These are phyloP conservation scores for Aramus guarauna DNA, from an alignment of 2,113 vertebrate genomes.

Conservation along the genomic window DNA sequence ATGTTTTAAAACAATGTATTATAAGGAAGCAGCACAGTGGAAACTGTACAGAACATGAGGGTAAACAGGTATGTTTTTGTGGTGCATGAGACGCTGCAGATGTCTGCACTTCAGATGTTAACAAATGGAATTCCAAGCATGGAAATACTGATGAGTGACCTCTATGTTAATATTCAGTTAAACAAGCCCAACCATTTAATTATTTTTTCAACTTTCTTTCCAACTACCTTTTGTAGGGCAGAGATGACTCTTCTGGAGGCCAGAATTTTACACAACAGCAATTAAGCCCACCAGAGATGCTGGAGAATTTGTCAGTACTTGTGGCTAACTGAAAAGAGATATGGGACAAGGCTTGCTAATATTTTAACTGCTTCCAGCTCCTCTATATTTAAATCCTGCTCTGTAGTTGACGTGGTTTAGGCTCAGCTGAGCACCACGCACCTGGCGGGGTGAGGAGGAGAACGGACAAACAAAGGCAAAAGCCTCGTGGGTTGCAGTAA, in stretches of 20 bases:
- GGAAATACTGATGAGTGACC: background rate
- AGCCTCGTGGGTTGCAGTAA: too few species aligned
- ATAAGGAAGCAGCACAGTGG: background rate
- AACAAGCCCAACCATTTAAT: background rate
- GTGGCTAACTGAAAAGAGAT: background rate
- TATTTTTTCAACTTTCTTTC: background rate
- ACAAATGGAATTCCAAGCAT: background rate
- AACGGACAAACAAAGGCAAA: too few species aligned
- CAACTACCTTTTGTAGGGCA: background rate
- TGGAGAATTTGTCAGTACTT: background rate
- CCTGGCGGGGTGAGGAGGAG: too few species aligned
- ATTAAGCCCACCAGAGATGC: background rate
- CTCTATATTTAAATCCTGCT: background rate
- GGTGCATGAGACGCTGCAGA: background rate
- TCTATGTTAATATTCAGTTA: background rate
- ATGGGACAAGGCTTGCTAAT: background rate
- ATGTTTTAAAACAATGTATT: background rate
- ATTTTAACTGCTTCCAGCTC: background rate
- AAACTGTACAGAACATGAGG: background rate
- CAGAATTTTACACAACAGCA: background rate
- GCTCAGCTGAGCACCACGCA: too few species aligned
- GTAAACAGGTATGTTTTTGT: background rate
- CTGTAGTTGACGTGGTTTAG: too few species aligned
- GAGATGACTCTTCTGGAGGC: background rate
- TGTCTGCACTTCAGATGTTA: background rate